Evolutionary conservation across 2,888 invertebrate species (phyloP).

Genomic region (Philhelius pedissequus): DNA sequence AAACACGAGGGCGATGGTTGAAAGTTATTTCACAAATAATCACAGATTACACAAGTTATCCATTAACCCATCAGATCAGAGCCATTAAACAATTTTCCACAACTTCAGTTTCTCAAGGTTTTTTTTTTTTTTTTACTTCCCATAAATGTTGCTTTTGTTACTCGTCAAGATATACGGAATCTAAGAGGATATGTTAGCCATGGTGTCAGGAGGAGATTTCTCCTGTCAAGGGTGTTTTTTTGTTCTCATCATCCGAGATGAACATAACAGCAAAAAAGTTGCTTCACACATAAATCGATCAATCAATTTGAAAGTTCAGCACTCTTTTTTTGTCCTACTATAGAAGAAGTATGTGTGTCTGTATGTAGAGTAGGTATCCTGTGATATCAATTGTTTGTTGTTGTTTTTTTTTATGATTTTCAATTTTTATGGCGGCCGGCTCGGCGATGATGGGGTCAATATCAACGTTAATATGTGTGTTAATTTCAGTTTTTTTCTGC

Average conservation of each 20-base stretch:
- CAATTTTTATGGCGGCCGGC: slow-evolving; percentile 32
- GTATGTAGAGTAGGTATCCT: background rate
- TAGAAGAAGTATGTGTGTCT: background rate
- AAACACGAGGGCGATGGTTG: slow-evolving; percentile 3
- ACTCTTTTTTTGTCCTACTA: background rate
- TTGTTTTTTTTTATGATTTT: slow-evolving; percentile 33
- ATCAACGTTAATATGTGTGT: slow-evolving; percentile 51
- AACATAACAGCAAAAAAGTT: slow-evolving; percentile 22
- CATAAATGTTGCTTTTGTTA: background rate
- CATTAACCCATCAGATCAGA: slow-evolving; percentile 70
- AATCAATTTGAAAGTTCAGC: slow-evolving; percentile 53
- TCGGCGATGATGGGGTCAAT: slow-evolving; percentile 35
- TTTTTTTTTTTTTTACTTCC: slow-evolving; percentile 5
- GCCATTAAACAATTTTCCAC: slow-evolving; percentile 70
- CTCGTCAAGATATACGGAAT: background rate
- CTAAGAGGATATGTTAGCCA: slow-evolving; percentile 18
- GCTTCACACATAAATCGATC: slow-evolving; percentile 66
- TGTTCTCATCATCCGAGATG: background rate
- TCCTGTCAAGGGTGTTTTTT: slow-evolving; percentile 35
- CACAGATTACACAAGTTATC: slow-evolving; percentile 71
- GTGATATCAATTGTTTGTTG: background rate
- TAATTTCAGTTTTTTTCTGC: slow-evolving; percentile 42
- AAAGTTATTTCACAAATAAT: slow-evolving; percentile 68
- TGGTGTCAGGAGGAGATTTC: slow-evolving; percentile 44
- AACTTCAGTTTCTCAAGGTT: slow-evolving; percentile 39